phyloP scores from a whole-genome alignment of 2,113 vertebrate genomes.

The Pontoporia blainvillei region DNA sequence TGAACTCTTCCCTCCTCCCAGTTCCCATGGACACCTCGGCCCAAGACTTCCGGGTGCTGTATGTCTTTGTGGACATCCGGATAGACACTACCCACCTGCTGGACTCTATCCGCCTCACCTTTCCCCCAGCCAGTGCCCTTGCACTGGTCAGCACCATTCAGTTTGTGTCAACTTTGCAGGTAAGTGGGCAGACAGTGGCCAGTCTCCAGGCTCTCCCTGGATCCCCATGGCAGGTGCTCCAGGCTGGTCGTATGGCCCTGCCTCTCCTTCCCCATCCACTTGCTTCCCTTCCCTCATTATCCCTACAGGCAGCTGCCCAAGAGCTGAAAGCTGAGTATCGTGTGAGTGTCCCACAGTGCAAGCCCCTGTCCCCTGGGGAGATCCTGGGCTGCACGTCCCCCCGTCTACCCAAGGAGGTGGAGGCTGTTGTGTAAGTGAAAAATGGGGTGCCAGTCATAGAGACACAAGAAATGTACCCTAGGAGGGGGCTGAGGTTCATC shows the following conservation, averaged over 20 bases:
- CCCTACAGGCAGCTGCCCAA: conserved; percentile 77
- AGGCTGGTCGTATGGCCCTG: neutral
- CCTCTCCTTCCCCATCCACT: neutral
- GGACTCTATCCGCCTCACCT: conserved; percentile 94
- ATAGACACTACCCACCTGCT: conserved; percentile 94
- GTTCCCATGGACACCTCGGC: conserved; percentile 92
- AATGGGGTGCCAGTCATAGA: neutral
- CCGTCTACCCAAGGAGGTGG: conserved; percentile 82
- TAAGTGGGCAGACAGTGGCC: conserved; percentile 62
- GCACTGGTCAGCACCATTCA: conserved; percentile 98
- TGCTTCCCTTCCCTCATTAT: accelerated
- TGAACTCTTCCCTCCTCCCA: conserved; percentile 68
- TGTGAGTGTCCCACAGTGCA: conserved; percentile 93
- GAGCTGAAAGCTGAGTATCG: conserved; percentile 88
- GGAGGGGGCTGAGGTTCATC: neutral
- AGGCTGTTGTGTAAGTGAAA: conserved; percentile 92
- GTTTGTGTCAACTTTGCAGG: conserved; percentile 96
- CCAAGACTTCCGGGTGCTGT: conserved; percentile 93
- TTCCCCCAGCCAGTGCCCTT: conserved; percentile 82
- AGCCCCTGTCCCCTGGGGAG: conserved; percentile 96
- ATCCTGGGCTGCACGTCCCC: conserved; percentile 96
- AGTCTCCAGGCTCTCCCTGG: neutral
- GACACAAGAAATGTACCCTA: neutral
- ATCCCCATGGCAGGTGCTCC: neutral
- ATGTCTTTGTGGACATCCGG: conserved; percentile 98